Evolutionary conservation across 1,140 invertebrate genomes (phyloP).

Genomic region (Dendroctonus ponderosae): DNA sequence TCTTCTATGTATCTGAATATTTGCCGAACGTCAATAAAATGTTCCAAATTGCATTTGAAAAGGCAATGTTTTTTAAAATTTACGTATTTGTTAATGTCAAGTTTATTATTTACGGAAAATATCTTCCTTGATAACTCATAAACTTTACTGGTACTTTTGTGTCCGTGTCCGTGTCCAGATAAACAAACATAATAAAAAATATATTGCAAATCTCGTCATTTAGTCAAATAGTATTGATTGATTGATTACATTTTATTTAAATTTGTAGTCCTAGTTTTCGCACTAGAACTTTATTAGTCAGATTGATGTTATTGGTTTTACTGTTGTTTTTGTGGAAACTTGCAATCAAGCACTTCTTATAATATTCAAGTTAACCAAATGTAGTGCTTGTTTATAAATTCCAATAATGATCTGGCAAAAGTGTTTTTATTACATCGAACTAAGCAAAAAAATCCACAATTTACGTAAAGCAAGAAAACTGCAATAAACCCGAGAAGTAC

Average conservation of each 20-base stretch:
- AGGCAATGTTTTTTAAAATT: neutral
- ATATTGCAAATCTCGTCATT: no score
- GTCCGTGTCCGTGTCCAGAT: neutral
- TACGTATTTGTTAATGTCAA: neutral
- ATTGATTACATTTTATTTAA: no score
- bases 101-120: neutral
- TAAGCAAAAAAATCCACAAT: constrained; percentile 8
- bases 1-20: constrained; percentile 19
- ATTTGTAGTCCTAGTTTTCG: no score
- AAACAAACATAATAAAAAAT: neutral
- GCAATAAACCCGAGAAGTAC: constrained; percentile 10
- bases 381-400: no score
- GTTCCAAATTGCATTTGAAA: constrained; percentile 10
- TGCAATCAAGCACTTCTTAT: no score
- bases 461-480: constrained; percentile 6
- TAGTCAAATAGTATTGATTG: no score
- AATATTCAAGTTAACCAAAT: no score
- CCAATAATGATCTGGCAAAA: no score
- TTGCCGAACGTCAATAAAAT: constrained; percentile 22
- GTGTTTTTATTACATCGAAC: no score
- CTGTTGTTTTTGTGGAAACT: no score
- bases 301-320: no score
- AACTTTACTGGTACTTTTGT: neutral
- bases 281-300: no score
- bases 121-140: neutral